Base-by-base conservation (phyloP, 2,888 invertebrate species). In the Drosophila mettleri region DNA sequence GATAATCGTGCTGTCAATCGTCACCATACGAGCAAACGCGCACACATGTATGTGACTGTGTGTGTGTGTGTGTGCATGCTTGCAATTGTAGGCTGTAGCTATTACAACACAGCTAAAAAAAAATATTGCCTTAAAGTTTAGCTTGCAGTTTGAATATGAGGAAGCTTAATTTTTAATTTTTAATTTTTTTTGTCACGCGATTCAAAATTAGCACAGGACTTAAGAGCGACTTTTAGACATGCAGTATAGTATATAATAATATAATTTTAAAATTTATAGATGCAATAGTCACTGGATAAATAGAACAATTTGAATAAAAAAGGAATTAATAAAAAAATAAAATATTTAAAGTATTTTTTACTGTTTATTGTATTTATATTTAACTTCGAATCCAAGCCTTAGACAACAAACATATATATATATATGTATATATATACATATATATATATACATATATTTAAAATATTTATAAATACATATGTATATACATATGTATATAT, bases 1-100 rank as follows among this genome's bases (percentile, higher is more conserved):
- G 86, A 88, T 86, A 72, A 84, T 77, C 86, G 83, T 57, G 57
- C 36, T 77, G 74, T 77, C 80, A 73, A 80, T 78, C 71, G 70
- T 12, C 49, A 59, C 53, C 53, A 62, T 52, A 39, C 31, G 52
- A 52, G 36, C 24, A 48, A 29, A 41, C 29, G 10, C 24, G 43
- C n/a, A 41, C 18, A 22, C 24, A 16, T 18, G 22, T 24, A 45
- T 31, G 22, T 22, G 31, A 52, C 24, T 59, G 31, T 45, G 10
- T 16, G 6, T 22, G 6, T 45, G 10, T 27, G 14, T 14, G 22
- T 22, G 3, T 41, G 41, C 8, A 8, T 41, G 27, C n/a, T 14
- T 38, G 7, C 3, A n/a, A 12, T 8, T 43, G 22, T 9, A 43
- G 9, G n/a, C 24, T 5, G 29, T 14, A 20, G 24, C 29, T 18